Percentiles rank a stretch among this genome's conserved stretches.
These are phyloP conservation scores for Nylanderia fulva DNA, from an alignment of 1,140 invertebrate species.

Conservation along the genomic window DNA sequence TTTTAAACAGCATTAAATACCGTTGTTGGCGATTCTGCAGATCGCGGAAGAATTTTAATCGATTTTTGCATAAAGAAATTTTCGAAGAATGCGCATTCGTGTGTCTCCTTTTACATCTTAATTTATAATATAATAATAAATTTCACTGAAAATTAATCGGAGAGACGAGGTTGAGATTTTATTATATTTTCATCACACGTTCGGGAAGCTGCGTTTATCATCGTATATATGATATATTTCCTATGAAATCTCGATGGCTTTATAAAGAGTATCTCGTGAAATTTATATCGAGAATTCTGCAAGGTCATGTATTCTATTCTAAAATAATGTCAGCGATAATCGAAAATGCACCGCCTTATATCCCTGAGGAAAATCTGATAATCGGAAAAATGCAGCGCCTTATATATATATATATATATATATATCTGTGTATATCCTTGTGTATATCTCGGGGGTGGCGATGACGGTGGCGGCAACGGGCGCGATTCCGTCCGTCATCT, in stretches of 20 bases:
- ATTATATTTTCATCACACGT: neutral
- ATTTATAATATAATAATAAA: neutral
- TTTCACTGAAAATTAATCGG: neutral
- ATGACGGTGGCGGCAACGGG: neutral
- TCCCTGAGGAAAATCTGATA: slow-evolving; percentile 44
- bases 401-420: no score
- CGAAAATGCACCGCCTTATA: slow-evolving; percentile 11
- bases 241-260: neutral
- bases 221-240: neutral
- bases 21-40: neutral
- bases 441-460: neutral
- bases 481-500: slow-evolving; percentile 57
- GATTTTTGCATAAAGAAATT: neutral
- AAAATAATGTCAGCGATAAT: neutral
- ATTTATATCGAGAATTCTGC: slow-evolving; percentile 12
- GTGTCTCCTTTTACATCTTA: neutral
- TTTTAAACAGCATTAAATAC: neutral
- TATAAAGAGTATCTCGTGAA: neutral
- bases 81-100: neutral
- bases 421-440: neutral
- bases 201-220: neutral
- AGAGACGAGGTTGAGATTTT: neutral
- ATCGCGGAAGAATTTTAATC: no score
- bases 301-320: neutral
- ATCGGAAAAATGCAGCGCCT: slow-evolving; percentile 1